Conservation (phyloP, 1,140 invertebrate genomes). For the Macrostomum lignano region DNA sequence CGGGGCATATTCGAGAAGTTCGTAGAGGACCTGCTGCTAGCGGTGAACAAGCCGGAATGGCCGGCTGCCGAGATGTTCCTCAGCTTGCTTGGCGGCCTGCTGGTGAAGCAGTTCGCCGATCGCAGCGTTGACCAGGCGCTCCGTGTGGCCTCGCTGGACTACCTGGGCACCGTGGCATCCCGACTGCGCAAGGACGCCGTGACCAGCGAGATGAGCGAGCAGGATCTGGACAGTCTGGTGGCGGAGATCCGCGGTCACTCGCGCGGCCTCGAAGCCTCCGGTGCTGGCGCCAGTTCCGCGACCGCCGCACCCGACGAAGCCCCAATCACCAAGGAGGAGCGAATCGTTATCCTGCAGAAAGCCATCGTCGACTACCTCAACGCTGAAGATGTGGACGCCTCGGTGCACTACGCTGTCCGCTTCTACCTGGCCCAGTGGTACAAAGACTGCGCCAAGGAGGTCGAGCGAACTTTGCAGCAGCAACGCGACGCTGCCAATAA, state of each 20-base stretch:
- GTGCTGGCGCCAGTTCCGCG: too few relatives aligned
- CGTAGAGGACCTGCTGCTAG: constrained; percentile 76
- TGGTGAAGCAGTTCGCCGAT: constrained; percentile 65
- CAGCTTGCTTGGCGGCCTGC: constrained; percentile 61
- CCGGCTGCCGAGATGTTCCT: constrained; percentile 78
- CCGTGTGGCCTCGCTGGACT: constrained; percentile 76
- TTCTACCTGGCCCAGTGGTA: constrained; percentile 96
- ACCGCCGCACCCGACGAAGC: too few relatives aligned
- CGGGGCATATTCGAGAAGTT: constrained; percentile 90
- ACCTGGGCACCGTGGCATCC: constrained; percentile 79
- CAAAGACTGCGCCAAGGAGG: constrained; percentile 51
- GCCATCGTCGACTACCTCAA: constrained; percentile 79
- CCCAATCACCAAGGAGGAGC: constrained; percentile 51
- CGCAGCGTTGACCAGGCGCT: constrained; percentile 79
- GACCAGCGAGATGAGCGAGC: constrained; percentile 51
- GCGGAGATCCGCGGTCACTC: constrained; percentile 34
- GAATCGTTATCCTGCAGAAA: constrained; percentile 58
- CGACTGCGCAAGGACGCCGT: constrained; percentile 70
- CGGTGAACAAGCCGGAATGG: constrained; percentile 96
- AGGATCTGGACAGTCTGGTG: constrained; percentile 68
- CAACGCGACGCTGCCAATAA: too few relatives aligned
- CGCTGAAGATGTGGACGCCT: constrained; percentile 38
- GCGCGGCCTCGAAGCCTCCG: constrained; percentile 13
- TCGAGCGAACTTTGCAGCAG: too few relatives aligned
- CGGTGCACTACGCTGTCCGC: constrained; percentile 41